Evolutionary conservation across 2,113 vertebrate genomes (phyloP).

Genomic region (Eulemur macaco): DNA sequence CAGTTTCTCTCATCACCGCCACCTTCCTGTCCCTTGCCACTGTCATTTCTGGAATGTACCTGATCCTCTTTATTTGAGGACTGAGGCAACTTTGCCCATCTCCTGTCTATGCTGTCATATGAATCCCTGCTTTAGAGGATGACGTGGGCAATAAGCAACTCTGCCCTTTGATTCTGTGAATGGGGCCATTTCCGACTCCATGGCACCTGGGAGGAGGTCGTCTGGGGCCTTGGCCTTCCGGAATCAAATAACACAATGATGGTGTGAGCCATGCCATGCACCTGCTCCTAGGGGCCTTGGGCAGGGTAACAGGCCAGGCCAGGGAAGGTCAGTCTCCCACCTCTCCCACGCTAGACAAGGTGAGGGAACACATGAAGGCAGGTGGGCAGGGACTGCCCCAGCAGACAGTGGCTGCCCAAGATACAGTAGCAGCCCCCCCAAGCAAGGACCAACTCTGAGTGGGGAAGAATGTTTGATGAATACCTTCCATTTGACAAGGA

Average conservation of each 20-base stretch:
- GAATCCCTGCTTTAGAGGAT: background rate
- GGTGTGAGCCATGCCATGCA: fast-evolving
- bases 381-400: background rate
- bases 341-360: background rate
- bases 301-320: background rate
- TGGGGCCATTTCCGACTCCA: background rate
- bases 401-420: background rate
- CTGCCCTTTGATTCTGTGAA: background rate
- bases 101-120: background rate
- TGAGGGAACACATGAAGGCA: background rate
- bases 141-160: background rate
- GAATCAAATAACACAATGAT: background rate
- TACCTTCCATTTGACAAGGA: background rate
- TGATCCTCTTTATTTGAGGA: background rate
- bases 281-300: background rate
- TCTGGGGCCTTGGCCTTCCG: background rate
- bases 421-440: background rate
- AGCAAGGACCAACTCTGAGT: background rate
- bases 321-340: background rate
- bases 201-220: background rate
- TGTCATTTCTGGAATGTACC: background rate
- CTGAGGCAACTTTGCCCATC: background rate
- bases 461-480: background rate
- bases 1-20: background rate
- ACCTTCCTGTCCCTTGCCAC: background rate